Evolutionary conservation across 2,113 vertebrate species (phyloP).

Genomic region (Ellobius talpinus): DNA sequence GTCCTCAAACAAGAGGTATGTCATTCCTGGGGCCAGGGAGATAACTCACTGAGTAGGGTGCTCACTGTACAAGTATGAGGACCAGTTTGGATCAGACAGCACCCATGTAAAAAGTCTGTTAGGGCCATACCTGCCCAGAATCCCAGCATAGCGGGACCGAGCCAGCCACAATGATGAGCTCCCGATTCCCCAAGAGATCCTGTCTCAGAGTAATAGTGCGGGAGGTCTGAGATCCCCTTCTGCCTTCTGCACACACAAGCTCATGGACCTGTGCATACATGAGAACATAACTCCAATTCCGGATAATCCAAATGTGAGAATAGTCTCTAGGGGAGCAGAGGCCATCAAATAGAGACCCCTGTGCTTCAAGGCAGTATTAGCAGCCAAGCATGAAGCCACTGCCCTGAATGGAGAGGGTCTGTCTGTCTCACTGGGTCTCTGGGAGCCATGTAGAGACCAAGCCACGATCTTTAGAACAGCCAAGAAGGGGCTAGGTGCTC

Average conservation of each 20-base stretch:
- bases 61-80: background rate
- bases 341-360: background rate
- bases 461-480: background rate
- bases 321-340: no score
- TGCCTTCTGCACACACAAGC: background rate
- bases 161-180: background rate
- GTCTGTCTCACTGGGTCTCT: fast-evolving
- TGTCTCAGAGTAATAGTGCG: background rate
- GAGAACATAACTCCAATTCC: background rate
- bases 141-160: background rate
- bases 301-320: background rate
- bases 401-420: fast-evolving
- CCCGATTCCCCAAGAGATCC: background rate
- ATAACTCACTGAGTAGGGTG: background rate
- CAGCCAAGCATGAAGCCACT: background rate
- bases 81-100: background rate
- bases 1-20: fast-evolving
- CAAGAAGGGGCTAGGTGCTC: no score
- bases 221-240: background rate
- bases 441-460: background rate
- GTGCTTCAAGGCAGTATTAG: background rate
- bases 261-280: no score
- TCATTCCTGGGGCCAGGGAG: background rate
- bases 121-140: background rate
- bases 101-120: background rate